phyloP scores from a whole-genome alignment of 2,797 vertebrate species.

The Xenentodon cancila region DNA sequence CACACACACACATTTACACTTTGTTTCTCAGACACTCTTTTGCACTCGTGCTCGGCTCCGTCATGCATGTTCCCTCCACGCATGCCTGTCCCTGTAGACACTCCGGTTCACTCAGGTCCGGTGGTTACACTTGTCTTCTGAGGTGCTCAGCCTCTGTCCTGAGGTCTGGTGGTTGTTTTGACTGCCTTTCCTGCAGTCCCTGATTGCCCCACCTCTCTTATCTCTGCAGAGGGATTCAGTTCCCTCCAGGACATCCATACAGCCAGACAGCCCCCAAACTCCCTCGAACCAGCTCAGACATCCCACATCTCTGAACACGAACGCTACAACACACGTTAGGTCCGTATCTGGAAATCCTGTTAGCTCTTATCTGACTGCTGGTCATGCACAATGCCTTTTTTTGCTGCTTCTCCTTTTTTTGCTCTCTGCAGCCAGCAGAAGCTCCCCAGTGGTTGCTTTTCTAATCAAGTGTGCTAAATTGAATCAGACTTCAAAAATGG shows the following conservation, averaged over 20 bases:
- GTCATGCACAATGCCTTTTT: constrained; percentile 11
- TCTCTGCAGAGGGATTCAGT: constrained; percentile 24
- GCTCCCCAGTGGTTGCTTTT: too few relatives aligned
- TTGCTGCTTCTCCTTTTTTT: not conserved
- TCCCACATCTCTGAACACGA: constrained; percentile 39
- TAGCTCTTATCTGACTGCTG: constrained; percentile 34
- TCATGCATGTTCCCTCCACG: not conserved
- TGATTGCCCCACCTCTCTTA: constrained; percentile 43
- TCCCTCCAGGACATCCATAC: constrained; percentile 33
- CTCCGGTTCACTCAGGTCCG: constrained; percentile 5
- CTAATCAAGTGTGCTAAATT: too few relatives aligned
- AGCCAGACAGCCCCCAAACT: constrained; percentile 16
- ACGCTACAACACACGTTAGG: constrained; percentile 38
- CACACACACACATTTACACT: constrained; percentile 1
- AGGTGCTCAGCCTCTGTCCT: constrained; percentile 38
- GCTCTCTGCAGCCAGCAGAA: constrained; percentile 12
- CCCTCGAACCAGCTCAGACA: constrained; percentile 27
- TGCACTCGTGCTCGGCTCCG: constrained; percentile 7
- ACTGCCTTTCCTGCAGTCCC: constrained; percentile 4
- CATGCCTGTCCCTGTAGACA: not conserved
- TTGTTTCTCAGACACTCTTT: constrained; percentile 7
- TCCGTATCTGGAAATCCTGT: constrained; percentile 51
- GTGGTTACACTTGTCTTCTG: constrained; percentile 9
- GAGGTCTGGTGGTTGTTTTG: constrained; percentile 34
- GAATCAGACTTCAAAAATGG: too few relatives aligned